phyloP scores from a whole-genome alignment of 2,797 vertebrate species.

The Melanotaenia parkinsoni region DNA sequence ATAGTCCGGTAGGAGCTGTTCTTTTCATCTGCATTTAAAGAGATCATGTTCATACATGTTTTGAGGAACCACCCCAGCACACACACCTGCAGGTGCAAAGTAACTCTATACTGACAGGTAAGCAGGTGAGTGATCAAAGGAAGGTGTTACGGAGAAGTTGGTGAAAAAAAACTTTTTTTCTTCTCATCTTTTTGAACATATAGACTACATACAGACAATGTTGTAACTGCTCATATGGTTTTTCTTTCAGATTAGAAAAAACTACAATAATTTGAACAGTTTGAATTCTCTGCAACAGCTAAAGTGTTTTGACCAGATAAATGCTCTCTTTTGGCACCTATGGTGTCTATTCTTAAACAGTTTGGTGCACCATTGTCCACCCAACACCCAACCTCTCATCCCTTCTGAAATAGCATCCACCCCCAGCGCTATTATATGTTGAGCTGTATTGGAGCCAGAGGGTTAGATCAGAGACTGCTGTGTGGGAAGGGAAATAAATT shows the following conservation, averaged over 20 bases:
- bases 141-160: slow-evolving; percentile 33
- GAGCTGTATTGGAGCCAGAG: slow-evolving; percentile 67
- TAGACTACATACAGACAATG: background rate
- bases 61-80: slow-evolving; percentile 17
- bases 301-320: slow-evolving; percentile 20
- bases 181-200: background rate
- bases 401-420: slow-evolving; percentile 54
- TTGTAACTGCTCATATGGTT: background rate
- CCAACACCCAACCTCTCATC: slow-evolving; percentile 30
- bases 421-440: slow-evolving; percentile 68
- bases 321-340: slow-evolving; percentile 21
- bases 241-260: background rate
- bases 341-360: slow-evolving; percentile 25
- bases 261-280: no score
- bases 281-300: slow-evolving; percentile 7
- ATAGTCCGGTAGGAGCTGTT: slow-evolving; percentile 4
- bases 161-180: background rate
- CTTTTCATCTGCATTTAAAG: slow-evolving; percentile 25
- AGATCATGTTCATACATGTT: slow-evolving; percentile 19
- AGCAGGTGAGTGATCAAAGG: slow-evolving; percentile 39
- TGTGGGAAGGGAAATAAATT: slow-evolving; percentile 77
- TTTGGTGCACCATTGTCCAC: slow-evolving; percentile 49
- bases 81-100: slow-evolving; percentile 35
- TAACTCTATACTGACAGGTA: slow-evolving; percentile 24
- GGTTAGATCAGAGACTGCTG: slow-evolving; percentile 74